A percentile compares a stretch with the other conserved stretches of the same genome.
Evolutionary conservation across 2,113 vertebrate species (phyloP).

Genomic region (Rhegmatorhina hoffmannsi): DNA sequence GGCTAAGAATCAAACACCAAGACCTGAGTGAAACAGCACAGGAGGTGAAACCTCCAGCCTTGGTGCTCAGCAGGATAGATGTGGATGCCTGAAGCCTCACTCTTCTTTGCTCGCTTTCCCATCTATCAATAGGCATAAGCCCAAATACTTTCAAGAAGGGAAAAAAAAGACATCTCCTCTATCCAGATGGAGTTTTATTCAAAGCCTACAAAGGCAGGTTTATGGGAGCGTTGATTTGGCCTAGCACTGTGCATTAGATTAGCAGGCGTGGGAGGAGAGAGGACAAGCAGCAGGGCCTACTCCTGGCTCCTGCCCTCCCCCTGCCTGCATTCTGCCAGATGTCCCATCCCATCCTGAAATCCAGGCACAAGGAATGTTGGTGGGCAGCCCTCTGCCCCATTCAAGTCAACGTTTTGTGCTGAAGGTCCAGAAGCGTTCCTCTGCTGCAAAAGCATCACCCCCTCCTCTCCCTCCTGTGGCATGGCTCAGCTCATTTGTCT

Average conservation of each 20-base stretch:
- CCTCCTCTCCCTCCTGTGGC: neutral
- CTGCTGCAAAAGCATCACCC: neutral
- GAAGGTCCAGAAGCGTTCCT: neutral
- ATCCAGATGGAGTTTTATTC: neutral
- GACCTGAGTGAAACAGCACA: neutral
- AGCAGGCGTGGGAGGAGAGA: neutral
- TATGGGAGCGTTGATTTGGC: neutral
- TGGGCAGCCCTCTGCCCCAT: fast-evolving
- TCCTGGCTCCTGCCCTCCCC: neutral
- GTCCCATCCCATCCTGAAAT: neutral
- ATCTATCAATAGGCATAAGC: neutral
- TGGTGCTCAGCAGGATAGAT: neutral
- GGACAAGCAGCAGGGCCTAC: neutral
- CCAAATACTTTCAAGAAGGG: neutral
- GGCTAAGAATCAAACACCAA: neutral
- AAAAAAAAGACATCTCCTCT: fast-evolving
- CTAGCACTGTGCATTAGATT: fast-evolving
- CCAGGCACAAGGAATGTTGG: neutral
- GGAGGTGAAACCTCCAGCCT: neutral
- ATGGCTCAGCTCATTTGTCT: neutral
- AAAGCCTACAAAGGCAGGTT: fast-evolving
- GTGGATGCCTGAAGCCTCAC: neutral
- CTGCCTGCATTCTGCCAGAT: neutral
- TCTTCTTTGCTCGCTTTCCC: neutral
- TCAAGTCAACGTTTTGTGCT: neutral